These are phyloP conservation scores for Heptranchias perlo DNA, from an alignment of 2,113 vertebrate genomes.

Conservation along the genomic window DNA sequence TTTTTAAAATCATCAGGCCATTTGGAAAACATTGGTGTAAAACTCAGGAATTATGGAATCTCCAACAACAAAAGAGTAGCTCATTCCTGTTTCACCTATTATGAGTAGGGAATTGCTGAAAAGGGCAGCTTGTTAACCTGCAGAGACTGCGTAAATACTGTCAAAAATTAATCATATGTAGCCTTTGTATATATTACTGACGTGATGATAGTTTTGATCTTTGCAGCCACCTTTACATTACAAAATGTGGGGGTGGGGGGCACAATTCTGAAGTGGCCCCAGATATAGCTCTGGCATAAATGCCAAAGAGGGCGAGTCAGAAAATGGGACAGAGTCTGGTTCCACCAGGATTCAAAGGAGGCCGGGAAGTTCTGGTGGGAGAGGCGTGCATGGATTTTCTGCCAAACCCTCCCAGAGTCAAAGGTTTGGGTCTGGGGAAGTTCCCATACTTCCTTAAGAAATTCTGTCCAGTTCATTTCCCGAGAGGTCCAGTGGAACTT, in stretches of 20 bases:
- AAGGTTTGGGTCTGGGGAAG: background rate
- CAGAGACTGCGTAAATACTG: background rate
- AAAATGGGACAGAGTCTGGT: background rate
- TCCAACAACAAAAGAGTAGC: background rate
- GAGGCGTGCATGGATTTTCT: background rate
- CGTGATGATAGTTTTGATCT: background rate
- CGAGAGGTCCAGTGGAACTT: background rate
- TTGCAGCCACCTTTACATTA: background rate
- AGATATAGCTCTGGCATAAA: background rate
- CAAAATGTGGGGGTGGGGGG: background rate
- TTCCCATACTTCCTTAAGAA: background rate
- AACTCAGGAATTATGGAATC: background rate
- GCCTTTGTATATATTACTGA: slow-evolving; percentile 14
- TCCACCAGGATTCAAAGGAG: background rate
- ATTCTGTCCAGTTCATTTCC: background rate
- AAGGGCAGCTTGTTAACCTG: background rate
- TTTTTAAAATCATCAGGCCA: slow-evolving; percentile 26
- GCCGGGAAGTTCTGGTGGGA: background rate
- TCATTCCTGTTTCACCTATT: background rate
- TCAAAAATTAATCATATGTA: background rate
- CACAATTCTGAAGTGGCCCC: background rate
- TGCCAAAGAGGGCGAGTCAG: background rate
- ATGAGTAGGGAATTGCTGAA: background rate
- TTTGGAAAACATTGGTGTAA: slow-evolving; percentile 14
- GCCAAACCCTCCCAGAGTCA: background rate